These are phyloP conservation scores for Xyrauchen texanus DNA, from an alignment of 2,113 vertebrate genomes.

Conservation along the genomic window DNA sequence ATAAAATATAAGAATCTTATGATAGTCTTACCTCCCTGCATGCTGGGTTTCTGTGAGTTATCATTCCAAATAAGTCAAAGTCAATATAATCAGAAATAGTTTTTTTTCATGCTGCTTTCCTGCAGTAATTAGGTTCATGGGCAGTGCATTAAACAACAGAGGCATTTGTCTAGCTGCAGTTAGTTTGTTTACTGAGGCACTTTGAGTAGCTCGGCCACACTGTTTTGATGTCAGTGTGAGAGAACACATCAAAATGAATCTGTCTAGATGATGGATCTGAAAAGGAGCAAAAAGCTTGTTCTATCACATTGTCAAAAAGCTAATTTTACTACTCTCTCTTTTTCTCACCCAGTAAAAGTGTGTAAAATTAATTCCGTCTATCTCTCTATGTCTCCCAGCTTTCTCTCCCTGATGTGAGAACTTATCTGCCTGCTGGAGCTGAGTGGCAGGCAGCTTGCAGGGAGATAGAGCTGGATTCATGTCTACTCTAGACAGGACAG, in stretches of 20 bases:
- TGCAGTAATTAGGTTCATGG: too few relatives aligned
- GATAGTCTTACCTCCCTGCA: too few relatives aligned
- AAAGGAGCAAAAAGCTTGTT: neutral
- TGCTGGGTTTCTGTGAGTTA: too few relatives aligned
- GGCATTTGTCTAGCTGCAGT: slow-evolving; percentile 39
- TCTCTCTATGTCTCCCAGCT: slow-evolving; percentile 31
- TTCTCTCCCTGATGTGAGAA: slow-evolving; percentile 35
- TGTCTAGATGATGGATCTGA: neutral
- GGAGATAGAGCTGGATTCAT: slow-evolving; percentile 50
- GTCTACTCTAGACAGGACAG: slow-evolving; percentile 42
- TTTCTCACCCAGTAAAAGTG: neutral
- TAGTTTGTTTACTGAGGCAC: slow-evolving; percentile 32
- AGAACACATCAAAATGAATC: slow-evolving; percentile 1
- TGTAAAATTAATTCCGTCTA: slow-evolving; percentile 14
- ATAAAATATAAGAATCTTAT: too few relatives aligned
- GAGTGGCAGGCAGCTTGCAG: slow-evolving; percentile 35
- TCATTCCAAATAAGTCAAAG: too few relatives aligned
- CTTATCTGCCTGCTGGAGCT: slow-evolving; percentile 46
- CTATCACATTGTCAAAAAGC: slow-evolving; percentile 10
- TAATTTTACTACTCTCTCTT: slow-evolving; percentile 2
- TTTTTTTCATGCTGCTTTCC: too few relatives aligned
- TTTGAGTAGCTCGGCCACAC: neutral
- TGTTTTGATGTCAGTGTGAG: slow-evolving; percentile 3
- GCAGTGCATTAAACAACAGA: neutral
- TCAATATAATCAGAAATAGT: too few relatives aligned